A percentile compares a stretch with the other conserved stretches of the same genome.
Evolutionary conservation across 2,113 vertebrate species (phyloP).

Genomic region (Phyllopteryx taeniolatus): DNA sequence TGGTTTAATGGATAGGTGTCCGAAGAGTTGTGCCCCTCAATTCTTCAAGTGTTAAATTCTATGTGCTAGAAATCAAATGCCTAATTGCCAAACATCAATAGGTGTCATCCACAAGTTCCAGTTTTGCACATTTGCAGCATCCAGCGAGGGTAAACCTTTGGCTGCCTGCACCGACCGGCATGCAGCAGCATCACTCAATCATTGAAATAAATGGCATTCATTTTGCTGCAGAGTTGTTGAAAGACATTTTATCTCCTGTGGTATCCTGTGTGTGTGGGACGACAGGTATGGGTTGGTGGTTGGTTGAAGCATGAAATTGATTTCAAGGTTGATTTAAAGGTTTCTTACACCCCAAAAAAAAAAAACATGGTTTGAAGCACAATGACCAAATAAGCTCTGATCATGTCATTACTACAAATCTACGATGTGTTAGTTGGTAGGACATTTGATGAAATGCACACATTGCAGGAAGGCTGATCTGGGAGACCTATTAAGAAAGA

Average conservation of each 20-base stretch:
- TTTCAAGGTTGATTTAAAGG: slow-evolving; percentile 33
- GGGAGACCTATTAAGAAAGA: slow-evolving; percentile 62
- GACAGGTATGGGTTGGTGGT: slow-evolving; percentile 21
- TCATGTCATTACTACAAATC: background rate
- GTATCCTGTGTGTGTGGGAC: slow-evolving; percentile 33
- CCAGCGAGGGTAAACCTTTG: background rate
- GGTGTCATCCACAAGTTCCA: background rate
- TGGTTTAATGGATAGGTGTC: no score
- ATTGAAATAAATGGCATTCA: slow-evolving; percentile 6
- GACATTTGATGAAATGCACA: slow-evolving; percentile 55
- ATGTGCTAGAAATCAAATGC: background rate
- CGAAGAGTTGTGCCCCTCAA: background rate
- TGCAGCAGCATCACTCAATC: slow-evolving; percentile 1
- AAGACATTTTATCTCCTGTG: slow-evolving; percentile 49
- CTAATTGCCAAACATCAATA: background rate
- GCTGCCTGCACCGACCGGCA: background rate
- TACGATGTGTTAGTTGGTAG: background rate
- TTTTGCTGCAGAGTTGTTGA: slow-evolving; percentile 31
- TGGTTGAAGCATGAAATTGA: slow-evolving; percentile 52
- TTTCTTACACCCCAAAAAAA: slow-evolving; percentile 1
- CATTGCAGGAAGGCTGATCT: slow-evolving; percentile 40
- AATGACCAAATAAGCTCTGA: background rate
- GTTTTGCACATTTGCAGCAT: background rate
- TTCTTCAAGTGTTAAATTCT: background rate
- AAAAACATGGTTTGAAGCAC: background rate